Evolutionary conservation across 1,140 invertebrate species (phyloP).

Genomic region (Diplogasteroides magnus): DNA sequence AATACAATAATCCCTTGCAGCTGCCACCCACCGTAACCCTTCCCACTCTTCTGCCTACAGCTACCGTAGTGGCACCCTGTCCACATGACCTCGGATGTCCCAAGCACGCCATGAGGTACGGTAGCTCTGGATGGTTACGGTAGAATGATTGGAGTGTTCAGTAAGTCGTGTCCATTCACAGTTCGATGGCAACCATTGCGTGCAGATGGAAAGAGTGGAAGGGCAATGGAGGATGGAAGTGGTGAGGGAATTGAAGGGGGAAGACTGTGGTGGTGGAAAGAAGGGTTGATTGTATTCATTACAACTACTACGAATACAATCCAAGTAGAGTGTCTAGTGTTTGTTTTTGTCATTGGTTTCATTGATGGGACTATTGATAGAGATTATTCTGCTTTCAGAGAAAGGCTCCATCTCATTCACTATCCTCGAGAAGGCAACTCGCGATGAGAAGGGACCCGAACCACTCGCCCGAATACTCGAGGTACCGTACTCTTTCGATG

Average conservation of each 20-base stretch:
- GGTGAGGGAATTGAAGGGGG: too few species aligned
- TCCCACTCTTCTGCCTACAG: constrained; percentile 22
- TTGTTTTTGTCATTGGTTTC: background rate
- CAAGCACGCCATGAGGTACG: constrained; percentile 5
- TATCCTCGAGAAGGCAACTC: constrained; percentile 21
- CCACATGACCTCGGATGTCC: constrained; percentile 34
- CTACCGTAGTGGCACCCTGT: constrained; percentile 27
- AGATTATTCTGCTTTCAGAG: constrained; percentile 17
- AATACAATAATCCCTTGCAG: constrained; percentile 12
- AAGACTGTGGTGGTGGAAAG: too few species aligned
- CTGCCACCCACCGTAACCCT: constrained; percentile 10
- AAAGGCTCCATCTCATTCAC: constrained; percentile 19
- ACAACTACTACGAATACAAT: too few species aligned
- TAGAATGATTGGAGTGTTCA: too few species aligned
- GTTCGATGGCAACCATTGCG: constrained; percentile 15
- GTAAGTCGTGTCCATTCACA: constrained; percentile 18
- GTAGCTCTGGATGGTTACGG: background rate
- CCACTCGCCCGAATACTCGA: constrained; percentile 18
- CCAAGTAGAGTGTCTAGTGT: too few species aligned
- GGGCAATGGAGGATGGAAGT: background rate
- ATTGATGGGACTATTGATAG: background rate
- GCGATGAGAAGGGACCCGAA: constrained; percentile 8
- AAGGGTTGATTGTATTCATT: too few species aligned
- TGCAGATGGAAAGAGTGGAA: constrained; percentile 22
- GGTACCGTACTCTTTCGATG: background rate